These are phyloP conservation scores for Bemisia tabaci DNA, from an alignment of 1,140 invertebrate species.

Conservation along the genomic window DNA sequence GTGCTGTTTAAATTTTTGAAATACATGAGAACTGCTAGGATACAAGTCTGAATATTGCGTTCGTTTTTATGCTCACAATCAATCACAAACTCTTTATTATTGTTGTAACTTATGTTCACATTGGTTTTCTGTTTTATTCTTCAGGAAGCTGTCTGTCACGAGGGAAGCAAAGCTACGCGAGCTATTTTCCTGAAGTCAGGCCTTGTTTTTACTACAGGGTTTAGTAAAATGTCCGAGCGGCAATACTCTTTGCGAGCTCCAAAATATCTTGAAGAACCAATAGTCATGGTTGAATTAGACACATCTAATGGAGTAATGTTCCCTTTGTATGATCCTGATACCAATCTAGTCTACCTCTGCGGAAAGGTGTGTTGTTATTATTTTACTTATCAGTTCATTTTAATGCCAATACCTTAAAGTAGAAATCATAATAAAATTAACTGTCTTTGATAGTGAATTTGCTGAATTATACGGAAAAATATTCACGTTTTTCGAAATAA, in stretches of 20 bases:
- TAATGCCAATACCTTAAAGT: too few species aligned
- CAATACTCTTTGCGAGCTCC: constrained; percentile 86
- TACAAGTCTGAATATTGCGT: too few species aligned
- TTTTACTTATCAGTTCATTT: too few species aligned
- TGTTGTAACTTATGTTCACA: too few species aligned
- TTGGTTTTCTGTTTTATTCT: constrained; percentile 11
- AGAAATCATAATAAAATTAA: too few species aligned
- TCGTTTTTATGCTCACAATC: too few species aligned
- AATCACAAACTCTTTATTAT: too few species aligned
- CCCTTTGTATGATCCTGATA: constrained; percentile 95
- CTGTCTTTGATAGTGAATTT: too few species aligned
- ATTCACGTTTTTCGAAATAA: too few species aligned
- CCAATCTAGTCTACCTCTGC: constrained; percentile 87
- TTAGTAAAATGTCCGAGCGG: constrained; percentile 90
- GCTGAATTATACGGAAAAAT: too few species aligned
- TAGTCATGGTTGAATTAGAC: constrained; percentile 91
- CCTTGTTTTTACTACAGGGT: constrained; percentile 91
- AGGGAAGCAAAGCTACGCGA: constrained; percentile 88
- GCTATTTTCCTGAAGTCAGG: constrained; percentile 82
- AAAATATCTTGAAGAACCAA: constrained; percentile 76
- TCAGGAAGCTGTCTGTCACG: constrained; percentile 78
- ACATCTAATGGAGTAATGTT: constrained; percentile 97
- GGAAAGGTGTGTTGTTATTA: constrained; percentile 77
- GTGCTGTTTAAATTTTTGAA: too few species aligned
- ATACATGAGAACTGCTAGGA: too few species aligned